A percentile compares a stretch with the other conserved stretches of the same genome.
Evolutionary conservation across 1,140 invertebrate genomes (phyloP).

Genomic region (Chironomus tepperi): DNA sequence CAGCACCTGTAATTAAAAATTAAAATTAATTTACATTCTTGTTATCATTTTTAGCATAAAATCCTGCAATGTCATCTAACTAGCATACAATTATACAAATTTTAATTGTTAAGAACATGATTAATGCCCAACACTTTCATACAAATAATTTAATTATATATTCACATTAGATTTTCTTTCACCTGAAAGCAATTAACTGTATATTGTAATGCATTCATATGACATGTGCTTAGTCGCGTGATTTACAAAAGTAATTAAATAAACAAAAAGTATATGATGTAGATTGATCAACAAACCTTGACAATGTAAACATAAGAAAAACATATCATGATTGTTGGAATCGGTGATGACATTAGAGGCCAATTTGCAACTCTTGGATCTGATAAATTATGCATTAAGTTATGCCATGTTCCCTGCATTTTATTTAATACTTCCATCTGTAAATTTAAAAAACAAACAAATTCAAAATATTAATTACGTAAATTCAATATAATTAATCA

Average conservation of each 20-base stretch:
- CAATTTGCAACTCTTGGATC: constrained; percentile 74
- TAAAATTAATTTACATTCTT: neutral
- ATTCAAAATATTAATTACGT: neutral
- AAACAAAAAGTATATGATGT: no score
- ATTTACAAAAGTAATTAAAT: neutral
- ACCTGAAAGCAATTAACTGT: neutral
- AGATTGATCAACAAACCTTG: constrained; percentile 47
- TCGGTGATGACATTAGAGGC: constrained; percentile 73
- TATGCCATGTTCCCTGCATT: constrained; percentile 47
- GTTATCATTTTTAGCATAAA: neutral
- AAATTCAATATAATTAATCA: no score
- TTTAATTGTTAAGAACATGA: no score
- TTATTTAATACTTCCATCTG: neutral
- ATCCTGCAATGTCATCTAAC: neutral
- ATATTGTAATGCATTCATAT: neutral
- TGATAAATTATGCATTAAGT: constrained; percentile 58
- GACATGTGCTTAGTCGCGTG: neutral
- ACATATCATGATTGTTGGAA: constrained; percentile 69
- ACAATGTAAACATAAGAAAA: constrained; percentile 66
- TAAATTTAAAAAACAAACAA: neutral
- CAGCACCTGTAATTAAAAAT: constrained; percentile 45
- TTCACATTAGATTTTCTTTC: neutral
- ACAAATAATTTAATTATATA: no score
- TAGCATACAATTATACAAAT: no score
- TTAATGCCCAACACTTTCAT: no score